phyloP scores from a whole-genome alignment of 2,888 invertebrate species.

The Malthinus seriepunctatus region DNA sequence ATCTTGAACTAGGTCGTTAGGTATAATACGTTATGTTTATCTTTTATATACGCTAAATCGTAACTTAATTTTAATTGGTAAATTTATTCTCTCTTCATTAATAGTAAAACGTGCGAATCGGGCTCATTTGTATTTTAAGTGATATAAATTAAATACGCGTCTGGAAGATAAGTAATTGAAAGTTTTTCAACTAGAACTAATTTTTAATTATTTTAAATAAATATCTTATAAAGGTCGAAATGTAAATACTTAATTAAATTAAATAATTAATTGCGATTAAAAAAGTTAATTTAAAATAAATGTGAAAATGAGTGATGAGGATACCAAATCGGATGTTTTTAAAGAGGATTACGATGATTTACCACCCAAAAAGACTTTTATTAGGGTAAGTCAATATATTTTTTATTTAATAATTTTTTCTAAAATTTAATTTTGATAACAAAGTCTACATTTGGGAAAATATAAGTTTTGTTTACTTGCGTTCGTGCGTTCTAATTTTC shows the following conservation, averaged over 20 bases:
- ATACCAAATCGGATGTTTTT: slow-evolving; percentile 15
- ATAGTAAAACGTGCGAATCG: slow-evolving; percentile 10
- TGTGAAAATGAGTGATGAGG: slow-evolving; percentile 27
- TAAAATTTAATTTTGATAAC: too few relatives aligned
- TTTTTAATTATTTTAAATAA: background rate
- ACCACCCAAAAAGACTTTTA: slow-evolving; percentile 31
- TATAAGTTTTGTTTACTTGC: too few relatives aligned
- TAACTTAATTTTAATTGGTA: slow-evolving; percentile 15
- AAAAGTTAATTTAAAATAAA: background rate
- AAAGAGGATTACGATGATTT: slow-evolving; percentile 27
- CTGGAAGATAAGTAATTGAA: background rate
- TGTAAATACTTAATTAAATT: background rate
- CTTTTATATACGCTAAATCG: slow-evolving; percentile 13
- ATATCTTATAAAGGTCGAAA: background rate
- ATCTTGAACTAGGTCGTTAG: slow-evolving; percentile 27
- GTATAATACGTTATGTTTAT: slow-evolving; percentile 22
- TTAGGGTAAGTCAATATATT: slow-evolving; percentile 30
- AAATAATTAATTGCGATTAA: background rate
- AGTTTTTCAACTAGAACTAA: slow-evolving; percentile 1
- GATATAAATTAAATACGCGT: slow-evolving; percentile 4
- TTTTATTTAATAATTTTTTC: background rate
- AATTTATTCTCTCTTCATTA: slow-evolving; percentile 10
- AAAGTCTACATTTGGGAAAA: too few relatives aligned
- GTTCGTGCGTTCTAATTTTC: too few relatives aligned
- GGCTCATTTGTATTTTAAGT: background rate